Conservation (phyloP, 1,140 invertebrate genomes). For the Hyles vespertilio region DNA sequence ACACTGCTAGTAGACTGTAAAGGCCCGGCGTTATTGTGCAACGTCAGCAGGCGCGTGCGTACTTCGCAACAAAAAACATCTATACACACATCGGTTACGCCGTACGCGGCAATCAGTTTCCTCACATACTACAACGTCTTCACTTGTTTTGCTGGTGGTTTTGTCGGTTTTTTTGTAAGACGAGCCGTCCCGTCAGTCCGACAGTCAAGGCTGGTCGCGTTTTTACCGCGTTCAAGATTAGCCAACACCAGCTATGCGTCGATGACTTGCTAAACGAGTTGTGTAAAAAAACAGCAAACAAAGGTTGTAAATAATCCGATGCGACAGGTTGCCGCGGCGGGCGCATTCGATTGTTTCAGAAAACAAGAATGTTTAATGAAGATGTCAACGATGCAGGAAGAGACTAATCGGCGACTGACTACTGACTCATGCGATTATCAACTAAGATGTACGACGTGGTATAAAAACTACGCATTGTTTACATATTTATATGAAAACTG, state of each 20-base stretch:
- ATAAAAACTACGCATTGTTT: no score
- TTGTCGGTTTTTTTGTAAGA: no score
- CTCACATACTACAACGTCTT: no score
- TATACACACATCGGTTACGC: slow-evolving; percentile 15
- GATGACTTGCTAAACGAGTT: no score
- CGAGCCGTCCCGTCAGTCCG: not conserved
- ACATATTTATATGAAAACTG: no score
- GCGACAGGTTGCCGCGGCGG: no score
- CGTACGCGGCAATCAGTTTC: not conserved
- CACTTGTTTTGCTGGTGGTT: no score
- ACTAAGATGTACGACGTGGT: not conserved
- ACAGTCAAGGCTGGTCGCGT: slow-evolving; percentile 2
- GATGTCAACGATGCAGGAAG: slow-evolving; percentile 4
- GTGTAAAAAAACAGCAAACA: no score
- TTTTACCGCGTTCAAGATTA: no score
- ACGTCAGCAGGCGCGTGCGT: slow-evolving; percentile 60
- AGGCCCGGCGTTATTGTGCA: slow-evolving; percentile 56
- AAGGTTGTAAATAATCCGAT: no score
- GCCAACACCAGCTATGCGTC: no score
- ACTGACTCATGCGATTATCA: slow-evolving; percentile 4
- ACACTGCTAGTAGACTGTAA: slow-evolving; percentile 27
- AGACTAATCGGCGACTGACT: not conserved
- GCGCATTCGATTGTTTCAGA: no score
- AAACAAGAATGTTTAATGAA: not conserved
- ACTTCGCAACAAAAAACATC: slow-evolving; percentile 27